phyloP scores from a whole-genome alignment of 92 coral and sea anemone species.

The Epizoanthus rinbou region DNA sequence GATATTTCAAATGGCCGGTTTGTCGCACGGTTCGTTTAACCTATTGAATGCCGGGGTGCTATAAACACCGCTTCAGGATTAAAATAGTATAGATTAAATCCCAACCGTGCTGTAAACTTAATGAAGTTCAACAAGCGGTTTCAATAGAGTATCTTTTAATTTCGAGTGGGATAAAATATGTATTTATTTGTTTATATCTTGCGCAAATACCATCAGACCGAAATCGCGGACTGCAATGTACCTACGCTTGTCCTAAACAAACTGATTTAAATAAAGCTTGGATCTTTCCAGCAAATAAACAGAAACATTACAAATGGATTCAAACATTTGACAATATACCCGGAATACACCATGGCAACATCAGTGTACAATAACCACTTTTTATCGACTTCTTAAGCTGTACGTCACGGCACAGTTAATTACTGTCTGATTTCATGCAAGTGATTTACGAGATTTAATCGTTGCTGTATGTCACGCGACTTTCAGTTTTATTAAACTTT shows the following conservation, averaged over 20 bases:
- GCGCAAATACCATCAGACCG: background rate
- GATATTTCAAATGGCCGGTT: constrained; percentile 21
- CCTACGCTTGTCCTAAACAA: background rate
- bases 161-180: background rate
- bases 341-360: too few relatives aligned
- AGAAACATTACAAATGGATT: background rate
- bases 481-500: too few relatives aligned
- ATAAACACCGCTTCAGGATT: background rate
- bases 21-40: constrained; percentile 35
- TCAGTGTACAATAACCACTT: too few relatives aligned
- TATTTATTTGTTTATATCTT: background rate
- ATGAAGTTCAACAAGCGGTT: background rate
- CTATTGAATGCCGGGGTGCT: background rate
- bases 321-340: too few relatives aligned
- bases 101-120: background rate
- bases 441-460: too few relatives aligned
- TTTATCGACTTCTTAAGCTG: too few relatives aligned
- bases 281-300: background rate
- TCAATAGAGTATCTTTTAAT: background rate
- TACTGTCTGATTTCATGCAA: too few relatives aligned
- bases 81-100: background rate
- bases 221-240: too few relatives aligned
- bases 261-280: background rate
- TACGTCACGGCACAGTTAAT: too few relatives aligned
- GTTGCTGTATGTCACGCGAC: too few relatives aligned